A percentile compares a stretch with the other conserved stretches of the same genome.
Conservation (phyloP, 1,140 invertebrate species). For the Drosophila triauraria region DNA sequence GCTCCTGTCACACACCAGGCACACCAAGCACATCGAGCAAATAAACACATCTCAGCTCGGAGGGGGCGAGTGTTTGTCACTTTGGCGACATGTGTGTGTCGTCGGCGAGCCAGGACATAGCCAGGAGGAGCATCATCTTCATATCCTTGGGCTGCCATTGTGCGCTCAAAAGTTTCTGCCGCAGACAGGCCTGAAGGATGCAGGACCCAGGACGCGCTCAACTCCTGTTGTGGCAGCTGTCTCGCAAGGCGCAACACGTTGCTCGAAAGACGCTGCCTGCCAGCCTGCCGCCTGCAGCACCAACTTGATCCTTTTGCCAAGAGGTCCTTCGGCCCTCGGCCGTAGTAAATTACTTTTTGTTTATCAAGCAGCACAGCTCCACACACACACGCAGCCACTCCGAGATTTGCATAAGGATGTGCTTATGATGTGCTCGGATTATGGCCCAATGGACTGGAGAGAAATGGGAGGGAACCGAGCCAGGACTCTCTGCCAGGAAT, state of each 20-base stretch:
- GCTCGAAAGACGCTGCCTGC: constrained; percentile 66
- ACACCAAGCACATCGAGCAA: constrained; percentile 70
- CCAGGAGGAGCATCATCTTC: constrained; percentile 2
- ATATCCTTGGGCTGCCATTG: constrained; percentile 10
- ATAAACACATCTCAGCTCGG: constrained; percentile 70
- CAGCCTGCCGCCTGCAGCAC: constrained; percentile 11
- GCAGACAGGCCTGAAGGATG: constrained; percentile 36
- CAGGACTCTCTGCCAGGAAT: constrained; percentile 11
- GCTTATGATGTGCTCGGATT: constrained; percentile 80
- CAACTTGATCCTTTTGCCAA: constrained; percentile 21
- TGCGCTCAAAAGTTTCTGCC: constrained; percentile 24
- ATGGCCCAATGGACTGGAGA: constrained; percentile 71
- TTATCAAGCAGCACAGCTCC: constrained; percentile 66
- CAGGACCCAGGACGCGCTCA: constrained; percentile 7
- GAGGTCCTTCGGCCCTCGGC: constrained; percentile 48
- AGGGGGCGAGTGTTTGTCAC: constrained; percentile 50
- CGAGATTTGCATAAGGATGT: constrained; percentile 81
- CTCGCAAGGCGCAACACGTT: constrained; percentile 79
- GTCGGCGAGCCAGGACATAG: constrained; percentile 34
- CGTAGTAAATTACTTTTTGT: constrained; percentile 81
- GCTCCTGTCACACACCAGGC: constrained; percentile 33
- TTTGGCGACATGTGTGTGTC: constrained; percentile 74
- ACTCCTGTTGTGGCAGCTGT: constrained; percentile 34
- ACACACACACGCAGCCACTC: constrained; percentile 35
- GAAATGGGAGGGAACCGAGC: not conserved